A percentile compares a stretch with the other conserved stretches of the same genome.
Evolutionary conservation across 1,140 invertebrate genomes (phyloP).

Genomic region (Neodiprion lecontei): DNA sequence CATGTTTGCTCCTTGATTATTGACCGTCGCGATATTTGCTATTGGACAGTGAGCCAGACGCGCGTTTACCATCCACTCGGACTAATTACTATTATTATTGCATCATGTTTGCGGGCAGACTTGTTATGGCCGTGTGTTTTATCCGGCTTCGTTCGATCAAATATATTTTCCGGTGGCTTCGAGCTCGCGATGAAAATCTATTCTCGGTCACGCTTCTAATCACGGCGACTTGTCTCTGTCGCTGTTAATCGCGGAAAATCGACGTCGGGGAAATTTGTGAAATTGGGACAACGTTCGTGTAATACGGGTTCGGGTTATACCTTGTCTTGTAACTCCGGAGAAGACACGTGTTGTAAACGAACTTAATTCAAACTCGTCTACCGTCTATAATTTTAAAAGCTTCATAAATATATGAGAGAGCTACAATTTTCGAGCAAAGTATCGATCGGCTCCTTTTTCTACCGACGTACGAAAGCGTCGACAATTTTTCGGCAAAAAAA

Average conservation of each 20-base stretch:
- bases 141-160: not conserved
- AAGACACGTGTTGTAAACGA: too few species aligned
- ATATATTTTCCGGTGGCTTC: not conserved
- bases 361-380: too few species aligned
- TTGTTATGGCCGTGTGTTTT: not conserved
- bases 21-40: not conserved
- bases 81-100: constrained; percentile 3
- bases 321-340: too few species aligned
- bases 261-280: too few species aligned
- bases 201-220: not conserved
- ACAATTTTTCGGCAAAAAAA: too few species aligned
- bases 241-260: not conserved
- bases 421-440: too few species aligned
- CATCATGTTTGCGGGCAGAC: not conserved
- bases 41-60: not conserved
- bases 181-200: not conserved
- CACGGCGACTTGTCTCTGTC: not conserved
- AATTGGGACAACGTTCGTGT: too few species aligned
- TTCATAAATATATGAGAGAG: too few species aligned
- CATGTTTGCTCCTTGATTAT: not conserved
- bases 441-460: too few species aligned
- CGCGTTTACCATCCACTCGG: not conserved
- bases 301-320: too few species aligned
- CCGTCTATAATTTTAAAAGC: too few species aligned
- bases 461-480: too few species aligned